Evolutionary conservation across 2,113 vertebrate species (phyloP).

Genomic region (Calypte anna): DNA sequence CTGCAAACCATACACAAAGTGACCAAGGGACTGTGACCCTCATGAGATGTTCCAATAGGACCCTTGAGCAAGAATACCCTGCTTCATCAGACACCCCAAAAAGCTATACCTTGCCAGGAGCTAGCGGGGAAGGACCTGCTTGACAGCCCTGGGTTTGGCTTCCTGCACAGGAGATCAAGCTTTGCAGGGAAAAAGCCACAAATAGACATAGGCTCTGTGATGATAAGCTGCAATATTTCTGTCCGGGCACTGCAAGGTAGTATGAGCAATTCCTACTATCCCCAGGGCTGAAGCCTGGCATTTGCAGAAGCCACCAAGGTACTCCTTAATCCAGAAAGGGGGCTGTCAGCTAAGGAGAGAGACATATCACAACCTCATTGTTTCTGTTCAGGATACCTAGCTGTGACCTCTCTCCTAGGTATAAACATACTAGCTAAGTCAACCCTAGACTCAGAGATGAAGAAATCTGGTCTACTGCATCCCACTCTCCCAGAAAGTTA

Average conservation of each 20-base stretch:
- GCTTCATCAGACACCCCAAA: not conserved
- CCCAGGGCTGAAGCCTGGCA: not conserved
- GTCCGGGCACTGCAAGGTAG: not conserved
- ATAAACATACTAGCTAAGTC: not conserved
- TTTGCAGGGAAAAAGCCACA: not conserved
- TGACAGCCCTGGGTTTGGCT: not conserved
- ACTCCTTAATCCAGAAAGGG: not conserved
- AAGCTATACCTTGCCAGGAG: not conserved
- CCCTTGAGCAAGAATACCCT: not conserved
- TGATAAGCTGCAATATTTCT: not conserved
- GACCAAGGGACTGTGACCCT: not conserved
- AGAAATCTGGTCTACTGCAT: not conserved
- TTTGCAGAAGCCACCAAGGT: not conserved
- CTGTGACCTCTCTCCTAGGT: not conserved
- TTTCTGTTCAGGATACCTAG: not conserved
- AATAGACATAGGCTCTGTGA: not conserved
- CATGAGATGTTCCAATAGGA: not conserved
- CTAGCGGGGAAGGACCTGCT: not conserved
- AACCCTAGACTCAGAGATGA: not conserved
- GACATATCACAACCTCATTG: fast-evolving
- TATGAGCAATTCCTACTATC: no score
- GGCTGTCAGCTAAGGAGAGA: not conserved
- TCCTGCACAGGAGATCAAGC: not conserved
- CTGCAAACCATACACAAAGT: not conserved
- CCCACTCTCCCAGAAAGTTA: not conserved